Evolutionary conservation across 2,797 vertebrate species (phyloP).

Genomic region (Ptychadena robeensis): DNA sequence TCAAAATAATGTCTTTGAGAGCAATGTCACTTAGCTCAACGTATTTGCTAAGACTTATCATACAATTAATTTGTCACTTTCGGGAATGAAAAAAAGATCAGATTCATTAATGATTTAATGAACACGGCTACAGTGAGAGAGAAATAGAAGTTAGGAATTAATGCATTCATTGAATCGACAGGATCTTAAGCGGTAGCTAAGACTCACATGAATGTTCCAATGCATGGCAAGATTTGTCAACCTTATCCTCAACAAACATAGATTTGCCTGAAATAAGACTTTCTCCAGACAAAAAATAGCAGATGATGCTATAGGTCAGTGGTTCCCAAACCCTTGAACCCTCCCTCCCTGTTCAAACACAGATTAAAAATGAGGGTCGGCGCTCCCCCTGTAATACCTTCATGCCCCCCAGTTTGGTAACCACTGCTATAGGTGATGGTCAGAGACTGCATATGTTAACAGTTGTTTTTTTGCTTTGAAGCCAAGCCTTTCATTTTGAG

Average conservation of each 20-base stretch:
- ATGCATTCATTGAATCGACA: not conserved
- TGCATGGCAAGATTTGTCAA: not conserved
- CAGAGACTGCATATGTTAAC: not conserved
- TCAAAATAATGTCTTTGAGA: constrained; percentile 37
- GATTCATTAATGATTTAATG: constrained; percentile 59
- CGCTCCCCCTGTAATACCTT: no score
- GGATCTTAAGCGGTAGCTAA: not conserved
- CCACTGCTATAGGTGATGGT: not conserved
- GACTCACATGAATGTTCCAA: not conserved
- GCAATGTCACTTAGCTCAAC: constrained; percentile 55
- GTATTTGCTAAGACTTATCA: constrained; percentile 63
- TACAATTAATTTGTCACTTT: constrained; percentile 60
- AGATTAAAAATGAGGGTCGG: no score
- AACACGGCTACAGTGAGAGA: constrained; percentile 1
- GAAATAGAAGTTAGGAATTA: constrained; percentile 16
- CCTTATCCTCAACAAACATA: not conserved
- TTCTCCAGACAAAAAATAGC: no score
- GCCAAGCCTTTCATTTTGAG: not conserved
- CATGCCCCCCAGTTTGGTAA: no score
- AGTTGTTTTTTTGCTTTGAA: not conserved
- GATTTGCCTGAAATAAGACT: no score
- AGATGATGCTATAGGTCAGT: no score
- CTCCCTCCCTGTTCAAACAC: no score
- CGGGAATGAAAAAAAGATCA: constrained; percentile 62
- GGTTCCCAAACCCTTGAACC: no score